phyloP scores from a whole-genome alignment of 2,113 vertebrate genomes.

The Eolophus roseicapilla region DNA sequence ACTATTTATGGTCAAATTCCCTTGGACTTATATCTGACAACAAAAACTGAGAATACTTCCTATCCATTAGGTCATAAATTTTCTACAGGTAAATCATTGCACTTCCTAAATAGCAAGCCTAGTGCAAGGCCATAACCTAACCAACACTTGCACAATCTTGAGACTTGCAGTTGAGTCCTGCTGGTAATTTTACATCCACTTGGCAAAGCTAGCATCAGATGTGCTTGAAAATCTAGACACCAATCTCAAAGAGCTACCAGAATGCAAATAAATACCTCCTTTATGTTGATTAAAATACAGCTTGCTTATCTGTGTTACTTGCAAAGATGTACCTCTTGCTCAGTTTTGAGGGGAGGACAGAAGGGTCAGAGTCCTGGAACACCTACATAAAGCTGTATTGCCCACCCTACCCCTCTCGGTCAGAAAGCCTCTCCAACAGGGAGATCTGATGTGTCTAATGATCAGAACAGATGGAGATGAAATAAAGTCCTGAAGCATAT shows the following conservation, averaged over 20 bases:
- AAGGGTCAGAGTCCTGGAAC: neutral
- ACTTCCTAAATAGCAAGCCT: neutral
- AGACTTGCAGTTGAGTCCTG: neutral
- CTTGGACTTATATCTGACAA: neutral
- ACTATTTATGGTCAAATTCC: neutral
- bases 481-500: constrained; percentile 36
- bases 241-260: neutral
- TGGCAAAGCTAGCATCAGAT: neutral
- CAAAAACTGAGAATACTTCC: neutral
- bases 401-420: neutral
- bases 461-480: constrained; percentile 41
- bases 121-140: neutral
- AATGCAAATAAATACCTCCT: neutral
- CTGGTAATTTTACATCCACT: neutral
- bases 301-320: neutral
- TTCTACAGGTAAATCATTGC: neutral
- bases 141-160: neutral
- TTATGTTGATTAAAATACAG: neutral
- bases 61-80: neutral
- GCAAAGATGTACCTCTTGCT: neutral
- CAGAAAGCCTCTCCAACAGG: neutral
- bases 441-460: constrained; percentile 45
- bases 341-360: neutral
- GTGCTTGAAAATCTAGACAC: neutral
- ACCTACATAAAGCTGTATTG: neutral